Percentiles rank a stretch among this genome's conserved stretches.
Conservation (phyloP, 2,113 vertebrate species). For the Anarrhichthys ocellatus region DNA sequence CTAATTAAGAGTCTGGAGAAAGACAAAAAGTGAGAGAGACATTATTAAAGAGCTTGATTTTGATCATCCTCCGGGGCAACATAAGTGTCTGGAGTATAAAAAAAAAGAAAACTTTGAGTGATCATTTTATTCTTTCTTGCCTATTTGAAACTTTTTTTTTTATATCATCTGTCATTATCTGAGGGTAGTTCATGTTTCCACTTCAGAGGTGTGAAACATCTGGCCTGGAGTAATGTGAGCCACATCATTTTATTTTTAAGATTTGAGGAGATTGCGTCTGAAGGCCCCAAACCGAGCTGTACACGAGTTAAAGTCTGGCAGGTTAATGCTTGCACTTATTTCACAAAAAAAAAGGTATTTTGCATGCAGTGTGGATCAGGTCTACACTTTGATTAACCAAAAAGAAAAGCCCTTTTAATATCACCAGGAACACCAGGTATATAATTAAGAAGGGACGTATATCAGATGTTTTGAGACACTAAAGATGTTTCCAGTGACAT, state of each 20-base stretch:
- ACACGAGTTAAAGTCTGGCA: background rate
- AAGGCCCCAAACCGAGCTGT: background rate
- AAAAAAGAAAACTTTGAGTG: background rate
- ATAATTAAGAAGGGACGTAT: background rate
- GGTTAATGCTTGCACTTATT: background rate
- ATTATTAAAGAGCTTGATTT: background rate
- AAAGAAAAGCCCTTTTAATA: background rate
- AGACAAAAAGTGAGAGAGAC: background rate
- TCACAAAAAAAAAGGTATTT: background rate
- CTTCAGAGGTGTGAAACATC: constrained; percentile 18
- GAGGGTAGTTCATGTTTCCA: background rate
- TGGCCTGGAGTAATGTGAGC: constrained; percentile 7
- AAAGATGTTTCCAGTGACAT: background rate
- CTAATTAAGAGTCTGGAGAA: constrained; percentile 1
- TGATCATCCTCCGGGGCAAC: background rate
- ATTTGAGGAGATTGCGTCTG: background rate
- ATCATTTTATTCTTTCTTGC: background rate
- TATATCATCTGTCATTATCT: background rate
- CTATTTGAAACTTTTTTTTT: background rate
- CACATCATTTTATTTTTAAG: background rate
- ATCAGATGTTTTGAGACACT: background rate
- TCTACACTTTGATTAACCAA: background rate
- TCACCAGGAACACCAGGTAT: background rate
- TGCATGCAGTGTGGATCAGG: background rate
- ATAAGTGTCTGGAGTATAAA: background rate